Evolutionary conservation across 2,113 vertebrate species (phyloP).

Genomic region (Struthio camelus): DNA sequence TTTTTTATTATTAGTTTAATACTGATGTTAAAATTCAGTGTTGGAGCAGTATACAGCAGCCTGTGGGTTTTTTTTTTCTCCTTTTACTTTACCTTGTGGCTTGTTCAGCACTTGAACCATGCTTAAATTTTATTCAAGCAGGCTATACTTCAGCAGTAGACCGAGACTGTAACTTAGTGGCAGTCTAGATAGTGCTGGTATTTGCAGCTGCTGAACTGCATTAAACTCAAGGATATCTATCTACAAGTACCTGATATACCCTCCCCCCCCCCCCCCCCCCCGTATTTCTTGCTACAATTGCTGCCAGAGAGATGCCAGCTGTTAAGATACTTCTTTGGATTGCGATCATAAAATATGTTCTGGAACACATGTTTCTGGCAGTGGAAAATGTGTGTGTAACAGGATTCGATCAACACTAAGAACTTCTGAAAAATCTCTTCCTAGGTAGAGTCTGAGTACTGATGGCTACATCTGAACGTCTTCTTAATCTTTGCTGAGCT

Average conservation of each 20-base stretch:
- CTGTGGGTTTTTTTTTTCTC: neutral
- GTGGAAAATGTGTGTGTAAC: neutral
- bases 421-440: neutral
- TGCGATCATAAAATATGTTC: neutral
- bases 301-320: neutral
- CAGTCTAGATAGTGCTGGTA: neutral
- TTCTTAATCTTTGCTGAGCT: neutral
- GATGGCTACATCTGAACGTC: neutral
- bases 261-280: neutral
- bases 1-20: neutral
- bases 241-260: neutral
- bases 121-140: neutral
- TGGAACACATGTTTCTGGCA: neutral
- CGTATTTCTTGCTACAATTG: neutral
- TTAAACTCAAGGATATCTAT: neutral
- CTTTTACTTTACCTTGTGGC: neutral
- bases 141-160: neutral
- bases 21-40: neutral
- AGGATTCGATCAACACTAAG: neutral
- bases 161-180: neutral
- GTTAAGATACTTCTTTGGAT: neutral
- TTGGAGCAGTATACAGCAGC: neutral
- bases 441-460: neutral
- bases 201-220: neutral
- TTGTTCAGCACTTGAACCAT: neutral